phyloP scores from a whole-genome alignment of 2,113 vertebrate genomes.

The Struthidea cinerea region DNA sequence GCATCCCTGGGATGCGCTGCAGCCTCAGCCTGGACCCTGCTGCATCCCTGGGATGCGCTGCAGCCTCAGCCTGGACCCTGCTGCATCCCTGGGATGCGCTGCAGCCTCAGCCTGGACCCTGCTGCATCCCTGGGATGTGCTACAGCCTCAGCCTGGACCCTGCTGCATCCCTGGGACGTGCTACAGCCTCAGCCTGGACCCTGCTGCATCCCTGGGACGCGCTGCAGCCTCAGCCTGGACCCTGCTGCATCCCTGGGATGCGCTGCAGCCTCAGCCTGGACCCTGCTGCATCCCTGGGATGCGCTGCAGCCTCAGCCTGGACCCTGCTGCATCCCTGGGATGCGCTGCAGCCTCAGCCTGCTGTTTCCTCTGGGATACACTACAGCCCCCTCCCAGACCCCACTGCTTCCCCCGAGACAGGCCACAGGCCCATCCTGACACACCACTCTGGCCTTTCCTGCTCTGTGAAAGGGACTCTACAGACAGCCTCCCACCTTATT shows the following conservation, averaged over 20 bases:
- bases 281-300: neutral
- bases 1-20: neutral
- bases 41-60: too few species aligned
- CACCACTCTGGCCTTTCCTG: accelerated
- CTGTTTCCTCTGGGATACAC: too few species aligned
- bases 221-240: neutral
- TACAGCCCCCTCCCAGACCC: neutral
- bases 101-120: neutral
- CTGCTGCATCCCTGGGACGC: neutral
- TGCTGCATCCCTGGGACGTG: neutral
- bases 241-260: neutral
- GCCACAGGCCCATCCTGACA: neutral
- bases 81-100: neutral
- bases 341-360: neutral
- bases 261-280: neutral
- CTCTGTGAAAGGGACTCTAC: neutral
- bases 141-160: neutral
- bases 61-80: too few species aligned
- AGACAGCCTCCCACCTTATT: neutral
- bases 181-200: neutral
- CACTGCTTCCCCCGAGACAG: accelerated
- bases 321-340: neutral
- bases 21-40: neutral
- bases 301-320: neutral
- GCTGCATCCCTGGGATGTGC: neutral